A percentile compares a stretch with the other conserved stretches of the same genome.
Evolutionary conservation across 2,888 invertebrate genomes (phyloP).

Genomic region (Andrena bucephala): DNA sequence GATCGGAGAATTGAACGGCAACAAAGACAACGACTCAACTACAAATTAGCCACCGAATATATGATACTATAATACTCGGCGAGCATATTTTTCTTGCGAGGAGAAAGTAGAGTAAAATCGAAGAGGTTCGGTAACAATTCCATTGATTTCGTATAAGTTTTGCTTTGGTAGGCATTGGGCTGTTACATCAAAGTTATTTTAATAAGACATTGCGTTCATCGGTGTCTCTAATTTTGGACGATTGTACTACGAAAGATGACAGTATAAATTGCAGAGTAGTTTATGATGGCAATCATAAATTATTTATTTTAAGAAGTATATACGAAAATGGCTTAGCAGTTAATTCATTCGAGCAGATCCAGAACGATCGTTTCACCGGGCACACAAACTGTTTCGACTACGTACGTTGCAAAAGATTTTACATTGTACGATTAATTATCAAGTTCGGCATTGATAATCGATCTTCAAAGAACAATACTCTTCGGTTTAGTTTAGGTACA

Average conservation of each 20-base stretch:
- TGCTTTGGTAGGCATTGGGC: slow-evolving; percentile 67
- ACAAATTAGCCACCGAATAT: slow-evolving; percentile 45
- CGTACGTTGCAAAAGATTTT: slow-evolving; percentile 22
- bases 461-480: slow-evolving; percentile 24
- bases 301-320: slow-evolving; percentile 61
- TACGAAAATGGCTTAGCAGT: slow-evolving; percentile 34
- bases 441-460: slow-evolving; percentile 34
- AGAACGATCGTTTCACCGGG: slow-evolving; percentile 39
- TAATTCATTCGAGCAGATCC: slow-evolving; percentile 25
- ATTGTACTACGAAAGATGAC: slow-evolving; percentile 54
- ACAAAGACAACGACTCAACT: slow-evolving; percentile 63
- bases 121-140: slow-evolving; percentile 9
- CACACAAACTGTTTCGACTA: slow-evolving; percentile 24
- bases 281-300: slow-evolving; percentile 63
- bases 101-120: slow-evolving; percentile 5
- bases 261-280: slow-evolving; percentile 53
- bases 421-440: slow-evolving; percentile 22
- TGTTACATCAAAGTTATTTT: slow-evolving; percentile 58
- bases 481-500: slow-evolving; percentile 18
- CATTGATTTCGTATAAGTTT: slow-evolving; percentile 59
- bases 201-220: slow-evolving; percentile 67
- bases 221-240: slow-evolving; percentile 69
- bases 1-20: slow-evolving; percentile 34
- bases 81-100: slow-evolving; percentile 42
- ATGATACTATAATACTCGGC: slow-evolving; percentile 20